Evolutionary conservation across 2,113 vertebrate genomes (phyloP).

Genomic region (Kobus ellipsiprymnus): DNA sequence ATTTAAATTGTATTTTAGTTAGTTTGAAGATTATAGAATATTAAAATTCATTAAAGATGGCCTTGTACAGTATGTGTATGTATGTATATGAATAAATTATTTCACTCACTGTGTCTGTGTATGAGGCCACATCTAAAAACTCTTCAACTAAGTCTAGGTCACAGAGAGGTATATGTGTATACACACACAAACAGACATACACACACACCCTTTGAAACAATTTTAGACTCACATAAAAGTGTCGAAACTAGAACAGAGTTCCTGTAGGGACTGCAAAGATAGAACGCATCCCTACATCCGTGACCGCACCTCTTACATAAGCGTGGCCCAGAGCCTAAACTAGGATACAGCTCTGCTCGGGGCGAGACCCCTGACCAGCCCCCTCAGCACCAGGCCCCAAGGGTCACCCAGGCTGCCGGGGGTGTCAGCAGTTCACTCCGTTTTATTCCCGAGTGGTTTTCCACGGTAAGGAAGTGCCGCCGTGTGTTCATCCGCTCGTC

Average conservation of each 20-base stretch:
- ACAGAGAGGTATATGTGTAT: not conserved
- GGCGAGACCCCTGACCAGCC: not conserved
- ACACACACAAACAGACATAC: not conserved
- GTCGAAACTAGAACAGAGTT: constrained; percentile 55
- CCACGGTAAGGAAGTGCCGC: not conserved
- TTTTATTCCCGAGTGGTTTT: not conserved
- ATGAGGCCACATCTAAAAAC: not conserved
- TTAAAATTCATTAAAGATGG: constrained; percentile 6
- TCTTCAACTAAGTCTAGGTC: not conserved
- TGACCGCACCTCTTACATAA: not conserved
- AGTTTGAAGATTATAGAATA: not conserved
- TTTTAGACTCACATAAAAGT: constrained; percentile 56
- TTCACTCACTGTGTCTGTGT: not conserved
- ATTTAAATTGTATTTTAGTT: not conserved
- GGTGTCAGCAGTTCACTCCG: not conserved
- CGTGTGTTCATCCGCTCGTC: not conserved
- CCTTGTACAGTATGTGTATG: not conserved
- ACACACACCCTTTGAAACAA: constrained; percentile 5
- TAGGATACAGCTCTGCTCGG: not conserved
- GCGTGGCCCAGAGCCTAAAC: not conserved
- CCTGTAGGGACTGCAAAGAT: constrained; percentile 46
- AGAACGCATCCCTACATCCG: not conserved
- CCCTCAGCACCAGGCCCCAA: not conserved
- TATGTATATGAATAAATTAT: not conserved
- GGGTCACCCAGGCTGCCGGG: not conserved